Conservation (phyloP, 2,888 invertebrate species). For the Drosophila niveifrons region DNA sequence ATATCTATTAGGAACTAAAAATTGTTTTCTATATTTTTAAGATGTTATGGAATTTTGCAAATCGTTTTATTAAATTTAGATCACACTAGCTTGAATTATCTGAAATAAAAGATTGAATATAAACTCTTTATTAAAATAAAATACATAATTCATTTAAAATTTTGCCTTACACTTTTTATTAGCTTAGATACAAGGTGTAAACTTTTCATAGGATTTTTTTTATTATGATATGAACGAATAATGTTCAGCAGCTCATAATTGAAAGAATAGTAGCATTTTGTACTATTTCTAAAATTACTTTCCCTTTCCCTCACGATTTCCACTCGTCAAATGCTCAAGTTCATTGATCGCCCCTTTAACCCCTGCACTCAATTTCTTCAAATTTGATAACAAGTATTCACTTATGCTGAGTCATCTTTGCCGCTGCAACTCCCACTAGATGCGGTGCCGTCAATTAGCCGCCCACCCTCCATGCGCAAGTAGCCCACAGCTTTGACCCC, state of each 20-base stretch:
- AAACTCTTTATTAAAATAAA: no score
- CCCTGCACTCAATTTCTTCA: constrained; percentile 34
- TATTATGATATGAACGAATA: background rate
- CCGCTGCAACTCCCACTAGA: constrained; percentile 18
- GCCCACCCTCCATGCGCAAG: constrained; percentile 40
- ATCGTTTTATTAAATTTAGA: no score
- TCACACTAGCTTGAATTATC: no score
- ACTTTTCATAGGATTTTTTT: background rate
- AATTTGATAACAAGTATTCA: constrained; percentile 34
- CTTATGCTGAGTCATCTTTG: constrained; percentile 26
- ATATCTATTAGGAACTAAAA: no score
- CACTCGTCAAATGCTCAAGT: constrained; percentile 32
- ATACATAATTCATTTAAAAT: no score
- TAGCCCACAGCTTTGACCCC: constrained; percentile 61
- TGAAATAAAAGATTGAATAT: no score
- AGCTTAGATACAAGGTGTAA: background rate
- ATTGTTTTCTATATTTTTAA: no score
- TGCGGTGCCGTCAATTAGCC: constrained; percentile 44
- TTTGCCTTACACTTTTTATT: background rate
- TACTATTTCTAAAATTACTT: background rate
- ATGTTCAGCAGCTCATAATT: background rate
- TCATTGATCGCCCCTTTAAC: constrained; percentile 61
- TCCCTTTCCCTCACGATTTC: constrained; percentile 1
- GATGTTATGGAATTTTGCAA: no score
- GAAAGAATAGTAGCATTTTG: background rate